These are phyloP conservation scores for Suillia variegata DNA, from an alignment of 2,888 invertebrate genomes.

Conservation along the genomic window DNA sequence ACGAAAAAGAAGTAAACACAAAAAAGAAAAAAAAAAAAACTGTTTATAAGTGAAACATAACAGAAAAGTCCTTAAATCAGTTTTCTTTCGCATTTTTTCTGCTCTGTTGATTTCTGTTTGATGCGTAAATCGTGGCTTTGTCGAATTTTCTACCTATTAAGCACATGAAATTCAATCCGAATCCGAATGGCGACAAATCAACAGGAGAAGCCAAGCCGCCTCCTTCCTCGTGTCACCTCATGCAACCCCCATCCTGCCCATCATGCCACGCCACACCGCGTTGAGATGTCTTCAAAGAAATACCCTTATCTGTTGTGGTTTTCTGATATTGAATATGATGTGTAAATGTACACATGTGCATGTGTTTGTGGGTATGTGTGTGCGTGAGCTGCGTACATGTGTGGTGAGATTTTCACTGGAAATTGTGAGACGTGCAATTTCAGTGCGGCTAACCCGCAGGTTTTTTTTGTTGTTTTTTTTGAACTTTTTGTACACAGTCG, in stretches of 20 bases:
- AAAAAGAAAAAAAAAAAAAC: neutral
- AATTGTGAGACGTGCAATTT: neutral
- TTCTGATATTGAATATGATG: slow-evolving; percentile 42
- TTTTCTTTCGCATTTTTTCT: slow-evolving; percentile 40
- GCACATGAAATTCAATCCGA: slow-evolving; percentile 51
- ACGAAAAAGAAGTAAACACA: too few relatives aligned
- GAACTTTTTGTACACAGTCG: too few relatives aligned
- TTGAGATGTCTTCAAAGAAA: slow-evolving; percentile 19
- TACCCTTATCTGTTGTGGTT: slow-evolving; percentile 43
- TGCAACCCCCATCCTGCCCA: too few relatives aligned
- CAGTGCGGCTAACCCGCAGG: neutral
- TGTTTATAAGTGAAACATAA: neutral
- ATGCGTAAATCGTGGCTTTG: slow-evolving; percentile 36
- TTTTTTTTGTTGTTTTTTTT: neutral
- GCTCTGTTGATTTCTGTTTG: slow-evolving; percentile 42
- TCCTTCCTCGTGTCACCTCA: too few relatives aligned
- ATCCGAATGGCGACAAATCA: slow-evolving; percentile 34
- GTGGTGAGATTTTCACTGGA: slow-evolving; percentile 4
- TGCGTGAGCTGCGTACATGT: slow-evolving; percentile 9
- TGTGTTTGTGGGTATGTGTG: slow-evolving; percentile 10
- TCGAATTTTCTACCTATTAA: slow-evolving; percentile 52
- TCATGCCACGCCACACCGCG: too few relatives aligned
- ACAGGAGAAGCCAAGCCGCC: too few relatives aligned
- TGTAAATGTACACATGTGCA: too few relatives aligned
- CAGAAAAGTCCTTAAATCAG: slow-evolving; percentile 23